These are phyloP conservation scores for Lagenorhynchus albirostris DNA, from an alignment of 2,113 vertebrate species.

Conservation along the genomic window DNA sequence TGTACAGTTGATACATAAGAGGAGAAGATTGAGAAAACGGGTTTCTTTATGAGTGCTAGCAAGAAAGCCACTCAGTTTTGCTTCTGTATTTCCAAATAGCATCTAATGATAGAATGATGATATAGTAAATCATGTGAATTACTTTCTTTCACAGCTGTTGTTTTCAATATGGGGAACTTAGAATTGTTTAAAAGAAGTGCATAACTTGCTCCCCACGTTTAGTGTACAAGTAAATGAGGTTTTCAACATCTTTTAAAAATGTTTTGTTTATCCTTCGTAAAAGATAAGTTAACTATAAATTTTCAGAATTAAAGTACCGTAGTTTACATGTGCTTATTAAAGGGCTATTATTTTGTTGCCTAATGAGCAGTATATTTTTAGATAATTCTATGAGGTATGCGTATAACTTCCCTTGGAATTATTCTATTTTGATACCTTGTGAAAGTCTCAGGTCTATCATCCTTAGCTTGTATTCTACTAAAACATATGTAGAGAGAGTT, in stretches of 20 bases:
- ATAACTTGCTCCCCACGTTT: slow-evolving; percentile 49
- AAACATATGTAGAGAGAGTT: neutral
- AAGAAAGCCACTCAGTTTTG: slow-evolving; percentile 31
- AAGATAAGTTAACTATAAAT: slow-evolving; percentile 31
- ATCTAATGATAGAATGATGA: slow-evolving; percentile 65
- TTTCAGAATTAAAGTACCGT: slow-evolving; percentile 22
- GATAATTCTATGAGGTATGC: neutral
- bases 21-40: slow-evolving; percentile 18
- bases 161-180: slow-evolving; percentile 65
- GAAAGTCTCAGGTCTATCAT: neutral
- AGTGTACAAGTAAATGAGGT: slow-evolving; percentile 51
- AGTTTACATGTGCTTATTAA: slow-evolving; percentile 17
- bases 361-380: neutral
- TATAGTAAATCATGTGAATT: slow-evolving; percentile 68
- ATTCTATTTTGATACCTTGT: neutral
- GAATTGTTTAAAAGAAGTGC: slow-evolving; percentile 69
- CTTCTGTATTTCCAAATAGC: slow-evolving; percentile 59
- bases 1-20: slow-evolving; percentile 3
- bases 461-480: neutral
- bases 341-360: neutral
- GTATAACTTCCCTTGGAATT: neutral
- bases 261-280: slow-evolving; percentile 37
- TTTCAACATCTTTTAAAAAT: slow-evolving; percentile 20
- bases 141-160: slow-evolving; percentile 63
- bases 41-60: slow-evolving; percentile 1